phyloP scores from a whole-genome alignment of 2,888 invertebrate species.

The Agapostemon virescens region DNA sequence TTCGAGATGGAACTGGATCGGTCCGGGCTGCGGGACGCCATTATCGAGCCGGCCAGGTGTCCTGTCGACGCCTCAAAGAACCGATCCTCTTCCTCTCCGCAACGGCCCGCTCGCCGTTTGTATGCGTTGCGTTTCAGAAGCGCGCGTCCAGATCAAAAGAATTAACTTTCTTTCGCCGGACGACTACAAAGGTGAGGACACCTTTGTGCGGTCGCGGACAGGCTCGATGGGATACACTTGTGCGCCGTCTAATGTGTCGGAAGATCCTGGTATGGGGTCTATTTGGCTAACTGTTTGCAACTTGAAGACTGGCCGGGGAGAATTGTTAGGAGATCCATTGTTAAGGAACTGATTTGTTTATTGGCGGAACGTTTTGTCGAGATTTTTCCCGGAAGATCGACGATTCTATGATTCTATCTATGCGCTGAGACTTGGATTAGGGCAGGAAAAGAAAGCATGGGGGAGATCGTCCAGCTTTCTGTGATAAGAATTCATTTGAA shows the following conservation, averaged over 20 bases:
- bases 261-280: background rate
- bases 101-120: conserved; percentile 20
- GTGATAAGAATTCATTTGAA: too few species aligned
- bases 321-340: background rate
- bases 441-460: too few species aligned
- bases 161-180: conserved; percentile 39
- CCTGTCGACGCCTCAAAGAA: conserved; percentile 76
- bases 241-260: conserved; percentile 19
- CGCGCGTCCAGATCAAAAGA: conserved; percentile 37
- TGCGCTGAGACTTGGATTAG: too few species aligned
- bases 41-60: conserved; percentile 75
- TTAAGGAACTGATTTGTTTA: background rate
- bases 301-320: background rate
- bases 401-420: too few species aligned
- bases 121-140: conserved; percentile 22
- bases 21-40: conserved; percentile 62
- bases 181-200: conserved; percentile 33
- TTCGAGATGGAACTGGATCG: conserved; percentile 58
- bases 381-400: background rate
- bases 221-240: background rate
- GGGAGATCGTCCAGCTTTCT: too few species aligned
- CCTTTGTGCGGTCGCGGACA: conserved; percentile 38
- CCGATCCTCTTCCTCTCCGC: conserved; percentile 54
- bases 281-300: background rate
- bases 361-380: background rate